These are phyloP conservation scores for Rhamnusium bicolor DNA, from an alignment of 2,888 invertebrate genomes.

Conservation along the genomic window DNA sequence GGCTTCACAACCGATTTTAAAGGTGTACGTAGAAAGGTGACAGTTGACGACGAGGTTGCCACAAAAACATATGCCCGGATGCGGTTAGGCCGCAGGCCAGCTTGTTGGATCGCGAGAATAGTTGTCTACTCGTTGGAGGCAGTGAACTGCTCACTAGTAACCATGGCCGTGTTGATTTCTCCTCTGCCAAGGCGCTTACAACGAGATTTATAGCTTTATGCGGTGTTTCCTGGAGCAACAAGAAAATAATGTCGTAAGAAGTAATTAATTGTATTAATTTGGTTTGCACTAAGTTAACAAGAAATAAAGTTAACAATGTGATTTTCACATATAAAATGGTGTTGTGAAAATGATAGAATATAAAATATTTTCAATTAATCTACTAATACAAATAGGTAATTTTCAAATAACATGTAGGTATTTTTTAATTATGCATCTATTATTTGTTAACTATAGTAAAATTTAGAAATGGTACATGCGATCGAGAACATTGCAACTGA, in stretches of 20 bases:
- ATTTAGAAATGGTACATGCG: no score
- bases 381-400: no score
- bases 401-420: no score
- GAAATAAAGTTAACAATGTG: not conserved
- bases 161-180: constrained; percentile 30
- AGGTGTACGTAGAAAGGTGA: constrained; percentile 22
- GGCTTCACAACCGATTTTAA: constrained; percentile 6
- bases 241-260: constrained; percentile 5
- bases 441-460: no score
- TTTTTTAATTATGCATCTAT: no score
- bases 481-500: no score
- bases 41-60: constrained; percentile 46
- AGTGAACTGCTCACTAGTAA: constrained; percentile 44
- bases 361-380: not conserved
- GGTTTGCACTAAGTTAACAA: not conserved
- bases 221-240: constrained; percentile 14
- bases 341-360: not conserved
- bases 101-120: constrained; percentile 44
- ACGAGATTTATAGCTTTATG: constrained; percentile 25
- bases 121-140: constrained; percentile 32
- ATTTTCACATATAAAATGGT: not conserved
- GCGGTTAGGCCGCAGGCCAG: constrained; percentile 63
- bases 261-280: constrained; percentile 19
- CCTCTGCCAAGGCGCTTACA: constrained; percentile 22
- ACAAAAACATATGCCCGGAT: constrained; percentile 66